These are phyloP conservation scores for Sigmodon hispidus DNA, from an alignment of 2,113 vertebrate genomes.

Conservation along the genomic window DNA sequence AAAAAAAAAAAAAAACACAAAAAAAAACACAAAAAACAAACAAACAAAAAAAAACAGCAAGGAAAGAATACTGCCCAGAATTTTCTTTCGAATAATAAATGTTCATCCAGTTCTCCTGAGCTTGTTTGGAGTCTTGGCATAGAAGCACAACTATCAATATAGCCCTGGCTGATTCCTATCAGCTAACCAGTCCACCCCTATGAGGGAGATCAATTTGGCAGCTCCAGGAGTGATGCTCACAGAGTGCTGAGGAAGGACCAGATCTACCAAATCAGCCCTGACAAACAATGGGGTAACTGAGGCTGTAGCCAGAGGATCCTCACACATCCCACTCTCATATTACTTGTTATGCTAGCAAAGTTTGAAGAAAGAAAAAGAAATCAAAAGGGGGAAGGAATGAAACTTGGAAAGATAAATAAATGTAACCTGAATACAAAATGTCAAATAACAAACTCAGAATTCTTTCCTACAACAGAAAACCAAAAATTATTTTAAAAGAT, in stretches of 20 bases:
- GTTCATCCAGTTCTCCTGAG: not conserved
- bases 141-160: not conserved
- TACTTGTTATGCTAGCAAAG: not conserved
- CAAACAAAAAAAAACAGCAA: not conserved
- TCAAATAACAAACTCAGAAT: not conserved
- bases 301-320: not conserved
- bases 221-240: not conserved
- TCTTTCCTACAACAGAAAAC: conserved; percentile 10
- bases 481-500: conserved; percentile 3
- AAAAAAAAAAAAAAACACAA: not conserved
- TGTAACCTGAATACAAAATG: not conserved
- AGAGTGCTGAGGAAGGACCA: not conserved
- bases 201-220: not conserved
- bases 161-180: not conserved
- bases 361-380: conserved; percentile 26
- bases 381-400: not conserved
- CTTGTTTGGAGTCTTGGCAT: not conserved
- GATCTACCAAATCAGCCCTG: not conserved
- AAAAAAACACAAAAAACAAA: not conserved
- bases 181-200: not conserved
- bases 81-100: conserved; percentile 24
- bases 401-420: not conserved
- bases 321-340: not conserved
- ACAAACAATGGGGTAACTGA: too few relatives aligned
- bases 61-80: not conserved